Evolutionary conservation across 1,140 invertebrate species (phyloP), one percentile per base, ranked within the genome.

Genomic region (Lucilia cuprina): DNA sequence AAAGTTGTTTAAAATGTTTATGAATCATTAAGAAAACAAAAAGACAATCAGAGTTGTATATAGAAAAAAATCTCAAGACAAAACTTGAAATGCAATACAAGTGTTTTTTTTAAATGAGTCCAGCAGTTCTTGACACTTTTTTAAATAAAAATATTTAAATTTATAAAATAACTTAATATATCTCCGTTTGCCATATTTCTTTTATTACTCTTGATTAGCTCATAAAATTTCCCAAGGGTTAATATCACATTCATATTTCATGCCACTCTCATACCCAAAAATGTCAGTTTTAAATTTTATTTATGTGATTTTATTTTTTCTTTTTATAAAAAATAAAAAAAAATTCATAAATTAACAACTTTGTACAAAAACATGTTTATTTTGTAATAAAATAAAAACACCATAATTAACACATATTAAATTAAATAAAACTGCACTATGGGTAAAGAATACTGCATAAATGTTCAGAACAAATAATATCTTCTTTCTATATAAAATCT

Each of bases 381-480:
- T 70, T 70, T 25, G 19, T 70, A 70, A 70, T 70, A 70, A 70
- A 70, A 70, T 2, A 21, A 70, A 14, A 60, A 60, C 55, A 60
- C 25, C 65, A 70, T 70, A 70, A 70, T 70, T 70, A 70, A 70
- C 65, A 70, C 65, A 70, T 21, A 21, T 70, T 70, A 70, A 70
- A 70, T 21, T 21, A 70, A 70, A 70, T 70, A 25, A 70, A 21
- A 70, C 25, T 21, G 19, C 19, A 70, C 65, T 19, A n/a, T 70
- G 65, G 65, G 65, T 21, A 4, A 21, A 55, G 2, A 30, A 30
- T n/a, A 30, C 1, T 30, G 25, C 25, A 30, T 30, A 30, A 30
- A 30, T 30, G 25, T 30, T 30, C 3, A 3, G 3, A 30, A 30
- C 25, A 30, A 3, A 30, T 30, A 30, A 30, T 30, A 30, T 30